Evolutionary conservation across 2,888 invertebrate genomes (phyloP).

Genomic region (Dinocampus coccinellae): DNA sequence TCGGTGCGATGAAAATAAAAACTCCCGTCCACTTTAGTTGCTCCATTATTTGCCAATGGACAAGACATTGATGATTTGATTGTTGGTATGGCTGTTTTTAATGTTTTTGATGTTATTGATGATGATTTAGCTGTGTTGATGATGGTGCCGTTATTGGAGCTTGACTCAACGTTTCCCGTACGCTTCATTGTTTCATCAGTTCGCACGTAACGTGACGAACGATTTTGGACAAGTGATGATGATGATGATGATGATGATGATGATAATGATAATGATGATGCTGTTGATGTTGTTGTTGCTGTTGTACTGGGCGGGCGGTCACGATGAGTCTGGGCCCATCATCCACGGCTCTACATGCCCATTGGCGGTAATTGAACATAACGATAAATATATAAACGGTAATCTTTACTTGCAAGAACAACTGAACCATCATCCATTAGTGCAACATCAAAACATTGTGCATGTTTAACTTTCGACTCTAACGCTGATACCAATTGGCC

Average conservation of each 20-base stretch:
- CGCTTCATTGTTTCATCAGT: slow-evolving; percentile 7
- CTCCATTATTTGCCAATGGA: neutral
- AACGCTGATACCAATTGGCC: slow-evolving; percentile 97
- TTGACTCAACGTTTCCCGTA: slow-evolving; percentile 20
- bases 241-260: slow-evolving; percentile 10
- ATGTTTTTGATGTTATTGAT: too few relatives aligned
- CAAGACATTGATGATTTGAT: slow-evolving; percentile 25
- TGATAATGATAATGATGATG: neutral
- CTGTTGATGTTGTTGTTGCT: slow-evolving; percentile 9
- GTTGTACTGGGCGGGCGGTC: slow-evolving; percentile 26
- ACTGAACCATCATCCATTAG: slow-evolving; percentile 99
- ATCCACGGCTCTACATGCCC: slow-evolving; percentile 75
- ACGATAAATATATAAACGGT: slow-evolving; percentile 98
- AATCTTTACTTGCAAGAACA: slow-evolving; percentile 98
- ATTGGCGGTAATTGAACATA: slow-evolving; percentile 95
- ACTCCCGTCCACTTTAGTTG: slow-evolving; percentile 2
- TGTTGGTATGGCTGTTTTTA: too few relatives aligned
- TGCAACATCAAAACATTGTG: slow-evolving; percentile 99
- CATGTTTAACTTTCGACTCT: slow-evolving; percentile 99
- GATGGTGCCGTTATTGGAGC: slow-evolving; percentile 16
- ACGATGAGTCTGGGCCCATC: slow-evolving; percentile 43
- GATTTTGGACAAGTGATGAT: slow-evolving; percentile 4
- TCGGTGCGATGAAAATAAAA: neutral
- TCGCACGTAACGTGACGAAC: neutral
- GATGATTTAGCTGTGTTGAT: neutral